Base-by-base conservation (phyloP, 2,797 vertebrate genomes). In the Sebastes iracundus region DNA sequence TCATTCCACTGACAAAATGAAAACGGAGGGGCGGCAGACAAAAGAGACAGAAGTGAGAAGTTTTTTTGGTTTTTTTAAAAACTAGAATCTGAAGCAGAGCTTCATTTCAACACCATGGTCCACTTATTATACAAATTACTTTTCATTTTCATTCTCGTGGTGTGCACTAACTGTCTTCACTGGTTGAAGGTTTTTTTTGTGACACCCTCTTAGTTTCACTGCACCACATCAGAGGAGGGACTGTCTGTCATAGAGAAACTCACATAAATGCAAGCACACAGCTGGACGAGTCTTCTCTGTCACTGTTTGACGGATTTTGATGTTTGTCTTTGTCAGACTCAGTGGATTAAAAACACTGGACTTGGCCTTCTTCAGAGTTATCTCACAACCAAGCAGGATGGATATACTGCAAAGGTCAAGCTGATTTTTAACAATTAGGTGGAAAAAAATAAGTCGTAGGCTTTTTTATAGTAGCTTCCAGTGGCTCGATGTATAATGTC, bases 1-100 rank as follows among this genome's bases (percentile, higher is more conserved):
- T 89, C 56, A 90, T 88, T 87, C 76, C 76, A 56, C 79, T 12
- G 76, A 79, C 70, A 79, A 79, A 89, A 88, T 75, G 73, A 75
- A 83, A 85, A 84, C 2, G 7, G 52, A 80, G 69, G 12, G 75
- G 77, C 13, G 9, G 25, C 58, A 77, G 65, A 82, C 8, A 53
- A 80, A 82, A 72, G 67, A 70, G 64, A 71, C 61, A 32, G 28
- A 80, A 76, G 53, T 1, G 6, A 80, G 69, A 80, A 69, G 64
- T 38, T 38, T 5, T 13, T 38, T 13, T 38, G 0, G 0, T 1
- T 1, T 16, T 6, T 38, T 53, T 38, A 11, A 55, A 52, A 52
- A 20, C 7, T 11, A 18, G 20, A 72, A 38, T 80, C 61, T 69
- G 20, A 59, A 67, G 53, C 49, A 20, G 4, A 13, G 38, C 72